Base-by-base conservation (phyloP, 1,140 invertebrate genomes). In the Patella vulgata region DNA sequence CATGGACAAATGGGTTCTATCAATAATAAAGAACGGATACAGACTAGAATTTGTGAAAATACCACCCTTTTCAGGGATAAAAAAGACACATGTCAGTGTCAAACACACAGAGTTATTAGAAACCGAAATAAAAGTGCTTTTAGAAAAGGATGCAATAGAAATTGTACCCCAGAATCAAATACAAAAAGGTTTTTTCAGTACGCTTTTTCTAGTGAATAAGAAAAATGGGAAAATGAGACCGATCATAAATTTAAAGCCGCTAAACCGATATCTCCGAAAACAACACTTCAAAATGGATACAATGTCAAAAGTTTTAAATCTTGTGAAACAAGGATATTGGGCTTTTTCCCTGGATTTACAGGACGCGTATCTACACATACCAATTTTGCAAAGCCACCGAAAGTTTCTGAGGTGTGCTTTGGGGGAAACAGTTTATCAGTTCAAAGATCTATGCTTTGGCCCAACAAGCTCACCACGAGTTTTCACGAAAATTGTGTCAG, bases 211-310 rank as follows among this genome's bases (percentile, higher is more conserved):
- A 11, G 42, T 52, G 3, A 28, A 47, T 9, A 65, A 65, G 30
- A 65, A 65, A 40, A 54, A 31, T 40, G 50, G 50, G n/a, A 43
- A 59, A 36, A 11, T 64, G 31, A 36, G 62, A 42, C 42, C 57
- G 1, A 47, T 65, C 1, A 53, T 65, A 46, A 65, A 65, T 25
- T 42, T 65, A 4, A 65, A 59, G 39, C 46, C 55, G 25, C 50
- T 65, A 19, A 65, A 65, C 56, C 19, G 44, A 33, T 59, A 55
- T 59, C 19, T 59, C 25, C 12, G 6, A 17, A 53, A 59, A 46
- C 12, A 42, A 42, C 31, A 63, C 40, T 56, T 57, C 47, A 63
- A 63, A 52, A 63, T 63, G 61, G 54, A 57, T 28, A 63, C 21
- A 14, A n/a, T 63, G 23, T 3, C 8, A 30, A 54, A 54, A 48